Evolutionary conservation across 2,797 vertebrate species (phyloP), one percentile per base, ranked within the genome.

Genomic region (Schizopygopsis pylzovi): DNA sequence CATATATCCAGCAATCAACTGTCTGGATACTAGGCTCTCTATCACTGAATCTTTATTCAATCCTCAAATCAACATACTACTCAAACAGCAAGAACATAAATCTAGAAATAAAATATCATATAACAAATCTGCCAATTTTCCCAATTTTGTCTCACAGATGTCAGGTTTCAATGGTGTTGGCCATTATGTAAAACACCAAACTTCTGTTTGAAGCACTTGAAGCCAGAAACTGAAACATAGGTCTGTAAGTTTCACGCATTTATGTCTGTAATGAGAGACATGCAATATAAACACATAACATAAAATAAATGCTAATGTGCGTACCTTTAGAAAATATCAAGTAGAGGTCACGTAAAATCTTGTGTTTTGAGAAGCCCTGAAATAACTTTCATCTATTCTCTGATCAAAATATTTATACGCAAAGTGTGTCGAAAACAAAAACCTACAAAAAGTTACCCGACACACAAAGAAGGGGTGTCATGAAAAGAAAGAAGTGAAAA

Each of bases 381-480:
- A 22, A 54, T 78, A 12, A 13, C 33, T 45, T 45, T 13, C 39
- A 67, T 71, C 72, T 84, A 52, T 85, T 75, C 81, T 83, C 59
- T 28, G 86, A 91, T 91, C 82, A 65, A 90, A 90, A 94, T 91
- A 90, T 92, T 92, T 90, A 56, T 90, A 86, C 77, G 89, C 89
- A 93, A 92, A 91, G 89, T 88, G 90, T 89, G 89, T 90, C 92
- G 89, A 90, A 90, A 90, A 91, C 92, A 90, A 91, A 91, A 93
- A 92, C 90, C 87, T 88, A 85, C 87, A 91, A 92, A 93, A 92
- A 92, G 90, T 91, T 88, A 84, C 88, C 88, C 87, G 93, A 91
- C 92, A 93, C 94, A 93, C 90, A 94, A 93, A 93, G 85, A 88
- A 89, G 90, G 87, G 83, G 67, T 91, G 93, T 94, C 92, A 93